Evolutionary conservation across 2,113 vertebrate species (phyloP).

Genomic region (Saguinus midas): DNA sequence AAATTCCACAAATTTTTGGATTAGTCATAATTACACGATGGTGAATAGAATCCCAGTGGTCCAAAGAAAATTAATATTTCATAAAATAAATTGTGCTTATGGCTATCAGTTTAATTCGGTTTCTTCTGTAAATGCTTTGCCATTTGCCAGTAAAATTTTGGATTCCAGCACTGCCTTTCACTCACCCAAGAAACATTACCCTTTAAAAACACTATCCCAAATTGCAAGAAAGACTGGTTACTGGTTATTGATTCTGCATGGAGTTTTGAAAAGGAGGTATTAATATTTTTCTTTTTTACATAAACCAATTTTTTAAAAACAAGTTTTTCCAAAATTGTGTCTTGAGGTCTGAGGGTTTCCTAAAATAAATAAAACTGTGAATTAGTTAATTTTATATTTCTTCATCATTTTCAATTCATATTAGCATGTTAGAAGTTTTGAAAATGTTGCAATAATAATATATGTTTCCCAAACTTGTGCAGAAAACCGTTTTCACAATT

Average conservation of each 20-base stretch:
- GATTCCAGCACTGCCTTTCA: neutral
- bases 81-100: neutral
- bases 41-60: neutral
- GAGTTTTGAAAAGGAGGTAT: neutral
- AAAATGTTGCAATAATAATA: neutral
- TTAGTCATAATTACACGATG: neutral
- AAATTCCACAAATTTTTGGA: neutral
- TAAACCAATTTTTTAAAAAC: neutral
- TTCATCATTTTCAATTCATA: neutral
- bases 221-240: neutral
- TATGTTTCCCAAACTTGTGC: neutral
- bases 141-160: neutral
- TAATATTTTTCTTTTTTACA: neutral
- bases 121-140: neutral
- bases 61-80: neutral
- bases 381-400: neutral
- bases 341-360: neutral
- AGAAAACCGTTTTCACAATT: neutral
- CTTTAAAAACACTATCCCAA: neutral
- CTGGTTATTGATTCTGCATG: neutral
- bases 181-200: neutral
- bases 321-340: neutral
- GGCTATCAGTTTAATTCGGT: neutral
- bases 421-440: neutral
- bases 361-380: neutral